Evolutionary conservation across 1,140 invertebrate species (phyloP), one percentile per base, ranked within the genome.

Genomic region (Notospermus geniculatus): DNA sequence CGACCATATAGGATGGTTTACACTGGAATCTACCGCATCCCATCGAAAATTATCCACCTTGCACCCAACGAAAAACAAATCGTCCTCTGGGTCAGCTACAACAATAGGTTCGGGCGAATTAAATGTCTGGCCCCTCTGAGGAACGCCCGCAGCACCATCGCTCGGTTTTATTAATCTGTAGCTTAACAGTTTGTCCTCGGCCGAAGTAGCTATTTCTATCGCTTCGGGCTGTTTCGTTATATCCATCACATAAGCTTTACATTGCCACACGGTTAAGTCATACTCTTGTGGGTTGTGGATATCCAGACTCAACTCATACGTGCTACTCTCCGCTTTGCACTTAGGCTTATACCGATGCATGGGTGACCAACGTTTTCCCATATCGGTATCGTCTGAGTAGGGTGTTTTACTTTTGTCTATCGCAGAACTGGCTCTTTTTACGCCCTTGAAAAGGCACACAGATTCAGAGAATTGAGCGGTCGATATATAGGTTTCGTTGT

Each of bases 11-110:
- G 46, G 46, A 7, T 5, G 5, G 4, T 50, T 5, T 50, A n/a
- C 4, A 5, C 4, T n/a, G 5, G 46, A 27, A n/a, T 27, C 46
- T n/a, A 50, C 25, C n/a, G 46, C 4, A n/a, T 7, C 46, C 46
- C 46, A 50, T 23, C 46, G 46, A 27, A 50, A 50, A n/a, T 50
- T 50, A 50, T 50, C n/a, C n/a, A 50, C 46, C 46, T 50, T 50
- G n/a, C 46, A 50, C 4, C 46, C 46, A 7, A 50, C 46, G 46
- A 50, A 50, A 50, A 50, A 50, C n/a, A 50, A 50, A 50, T 50
- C 46, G n/a, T 50, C n/a, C n/a, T 50, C 25, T 4, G 46, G 46
- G 46, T 50, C n/a, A 50, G 5, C 46, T 50, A 50, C n/a, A 5
- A 50, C 4, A 7, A 50, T 27, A 7, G 46, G 46, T n/a, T 50